Conservation (phyloP, 2,888 invertebrate species). For the Limulus polyphemus region DNA sequence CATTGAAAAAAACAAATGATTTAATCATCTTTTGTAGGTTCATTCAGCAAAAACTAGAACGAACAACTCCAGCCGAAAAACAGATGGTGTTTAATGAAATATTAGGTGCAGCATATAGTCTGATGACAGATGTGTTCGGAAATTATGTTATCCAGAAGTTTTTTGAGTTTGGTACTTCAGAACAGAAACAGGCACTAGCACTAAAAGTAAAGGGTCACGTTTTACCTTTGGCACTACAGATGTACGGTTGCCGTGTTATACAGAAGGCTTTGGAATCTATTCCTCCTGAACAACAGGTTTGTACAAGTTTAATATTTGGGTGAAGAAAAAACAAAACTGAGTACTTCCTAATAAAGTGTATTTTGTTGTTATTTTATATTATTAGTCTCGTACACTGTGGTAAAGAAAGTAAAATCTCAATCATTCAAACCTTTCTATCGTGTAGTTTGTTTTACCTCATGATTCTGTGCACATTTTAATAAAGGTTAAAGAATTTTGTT, state of each 20-base stretch:
- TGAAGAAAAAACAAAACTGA: too few relatives aligned
- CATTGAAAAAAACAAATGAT: too few relatives aligned
- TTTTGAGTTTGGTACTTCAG: conserved; percentile 94
- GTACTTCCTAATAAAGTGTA: too few relatives aligned
- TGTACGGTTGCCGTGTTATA: conserved; percentile 99
- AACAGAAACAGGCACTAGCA: conserved; percentile 92
- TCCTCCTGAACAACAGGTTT: conserved; percentile 73
- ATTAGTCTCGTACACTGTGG: too few relatives aligned
- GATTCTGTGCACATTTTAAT: too few relatives aligned
- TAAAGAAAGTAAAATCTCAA: too few relatives aligned
- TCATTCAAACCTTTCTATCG: too few relatives aligned
- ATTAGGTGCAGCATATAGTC: conserved; percentile 78
- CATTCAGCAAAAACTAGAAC: conserved; percentile 97
- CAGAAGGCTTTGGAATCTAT: conserved; percentile 98
- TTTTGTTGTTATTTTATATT: too few relatives aligned
- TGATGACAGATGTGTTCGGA: conserved; percentile 99
- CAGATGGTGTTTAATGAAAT: conserved; percentile 98
- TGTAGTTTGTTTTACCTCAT: too few relatives aligned
- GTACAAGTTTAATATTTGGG: not conserved
- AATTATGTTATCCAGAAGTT: conserved; percentile 99
- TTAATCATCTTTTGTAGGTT: conserved; percentile 44
- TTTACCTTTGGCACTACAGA: conserved; percentile 88
- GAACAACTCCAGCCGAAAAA: conserved; percentile 89
- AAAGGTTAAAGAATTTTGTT: too few relatives aligned
- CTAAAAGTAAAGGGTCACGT: conserved; percentile 80